Evolutionary conservation across 2,113 vertebrate species (phyloP).

Genomic region (Thalassarche chlororhynchos): DNA sequence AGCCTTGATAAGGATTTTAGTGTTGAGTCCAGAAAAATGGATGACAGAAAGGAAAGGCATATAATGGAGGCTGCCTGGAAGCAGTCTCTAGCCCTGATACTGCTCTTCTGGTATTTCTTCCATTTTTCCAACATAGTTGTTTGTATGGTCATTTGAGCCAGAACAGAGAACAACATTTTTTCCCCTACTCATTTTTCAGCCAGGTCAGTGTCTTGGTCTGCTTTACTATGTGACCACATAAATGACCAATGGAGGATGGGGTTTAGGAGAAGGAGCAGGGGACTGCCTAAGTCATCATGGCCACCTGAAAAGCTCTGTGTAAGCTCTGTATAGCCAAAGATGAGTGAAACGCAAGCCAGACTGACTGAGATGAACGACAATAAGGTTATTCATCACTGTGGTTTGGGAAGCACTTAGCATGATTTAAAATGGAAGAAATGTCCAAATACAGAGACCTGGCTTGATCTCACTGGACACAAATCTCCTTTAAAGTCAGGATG

Average conservation of each 20-base stretch:
- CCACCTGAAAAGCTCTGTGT: neutral
- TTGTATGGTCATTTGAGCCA: neutral
- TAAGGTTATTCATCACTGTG: neutral
- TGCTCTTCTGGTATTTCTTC: neutral
- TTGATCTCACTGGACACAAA: constrained; percentile 43
- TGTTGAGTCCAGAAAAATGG: neutral
- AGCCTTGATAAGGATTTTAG: neutral
- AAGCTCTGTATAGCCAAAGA: neutral
- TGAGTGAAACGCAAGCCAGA: neutral
- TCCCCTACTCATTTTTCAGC: neutral
- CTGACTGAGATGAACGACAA: neutral
- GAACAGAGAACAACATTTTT: neutral
- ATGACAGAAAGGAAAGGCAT: neutral
- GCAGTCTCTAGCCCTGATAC: neutral
- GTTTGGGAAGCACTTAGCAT: constrained; percentile 10
- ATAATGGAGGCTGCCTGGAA: neutral
- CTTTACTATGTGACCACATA: neutral
- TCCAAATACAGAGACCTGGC: constrained; percentile 17
- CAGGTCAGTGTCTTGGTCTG: neutral
- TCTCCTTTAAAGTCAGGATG: constrained; percentile 33
- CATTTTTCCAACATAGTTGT: neutral
- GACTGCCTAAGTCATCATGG: neutral
- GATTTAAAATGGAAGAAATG: constrained; percentile 50
- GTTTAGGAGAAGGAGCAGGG: neutral
- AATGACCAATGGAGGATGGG: neutral